A percentile compares a stretch with the other conserved stretches of the same genome.
phyloP scores from a whole-genome alignment of 2,888 invertebrate genomes.

The Diaphora mendica region DNA sequence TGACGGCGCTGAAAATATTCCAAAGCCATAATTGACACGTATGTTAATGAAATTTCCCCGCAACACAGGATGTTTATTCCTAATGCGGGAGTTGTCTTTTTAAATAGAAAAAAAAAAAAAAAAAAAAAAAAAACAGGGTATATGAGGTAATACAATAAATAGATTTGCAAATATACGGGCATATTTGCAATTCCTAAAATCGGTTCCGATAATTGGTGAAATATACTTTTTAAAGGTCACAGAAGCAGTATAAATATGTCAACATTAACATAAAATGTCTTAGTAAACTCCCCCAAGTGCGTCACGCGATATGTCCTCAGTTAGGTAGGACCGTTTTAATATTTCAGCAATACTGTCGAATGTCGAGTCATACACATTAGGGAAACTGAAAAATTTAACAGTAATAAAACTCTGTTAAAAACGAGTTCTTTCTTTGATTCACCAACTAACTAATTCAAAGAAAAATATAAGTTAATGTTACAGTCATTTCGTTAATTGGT shows the following conservation, averaged over 20 bases:
- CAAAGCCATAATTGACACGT: neutral
- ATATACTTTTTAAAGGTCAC: slow-evolving; percentile 22
- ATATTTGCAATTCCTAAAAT: neutral
- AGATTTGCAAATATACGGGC: neutral
- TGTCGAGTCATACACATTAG: slow-evolving; percentile 35
- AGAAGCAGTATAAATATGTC: slow-evolving; percentile 48
- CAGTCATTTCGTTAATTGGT: neutral
- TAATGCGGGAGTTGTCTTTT: no score
- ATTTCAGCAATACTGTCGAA: slow-evolving; percentile 22
- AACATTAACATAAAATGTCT: slow-evolving; percentile 56
- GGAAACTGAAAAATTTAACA: slow-evolving; percentile 27
- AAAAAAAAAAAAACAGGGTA: neutral
- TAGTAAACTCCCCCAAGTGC: slow-evolving; percentile 59
- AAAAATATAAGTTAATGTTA: neutral
- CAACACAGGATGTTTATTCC: no score
- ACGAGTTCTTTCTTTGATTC: slow-evolving; percentile 18
- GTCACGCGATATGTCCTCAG: slow-evolving; percentile 44
- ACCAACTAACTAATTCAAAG: neutral
- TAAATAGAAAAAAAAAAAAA: no score
- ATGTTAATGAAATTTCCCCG: neutral
- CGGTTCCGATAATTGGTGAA: neutral
- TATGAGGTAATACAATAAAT: neutral
- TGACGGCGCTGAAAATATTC: slow-evolving; percentile 3
- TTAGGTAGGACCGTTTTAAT: slow-evolving; percentile 28
- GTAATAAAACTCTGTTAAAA: slow-evolving; percentile 3